A percentile compares a stretch with the other conserved stretches of the same genome.
phyloP scores from a whole-genome alignment of 2,113 vertebrate genomes.

The Fukomys damarensis region DNA sequence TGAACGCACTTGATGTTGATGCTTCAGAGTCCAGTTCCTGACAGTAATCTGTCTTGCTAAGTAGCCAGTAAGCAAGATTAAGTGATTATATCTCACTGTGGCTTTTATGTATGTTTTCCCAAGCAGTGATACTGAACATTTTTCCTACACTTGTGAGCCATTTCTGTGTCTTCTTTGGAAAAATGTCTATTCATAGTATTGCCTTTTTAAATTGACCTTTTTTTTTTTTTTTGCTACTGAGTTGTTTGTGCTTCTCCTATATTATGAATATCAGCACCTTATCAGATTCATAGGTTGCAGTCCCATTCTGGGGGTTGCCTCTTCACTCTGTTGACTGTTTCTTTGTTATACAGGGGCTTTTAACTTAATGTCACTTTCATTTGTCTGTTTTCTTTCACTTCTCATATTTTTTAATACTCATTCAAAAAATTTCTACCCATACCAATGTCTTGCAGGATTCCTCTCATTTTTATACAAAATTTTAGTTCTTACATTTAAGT shows the following conservation, averaged over 20 bases:
- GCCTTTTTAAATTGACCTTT: not conserved
- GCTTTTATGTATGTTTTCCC: not conserved
- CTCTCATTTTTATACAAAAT: not conserved
- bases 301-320: not conserved
- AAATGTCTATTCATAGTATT: not conserved
- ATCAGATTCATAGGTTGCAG: not conserved
- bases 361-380: not conserved
- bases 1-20: not conserved
- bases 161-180: not conserved
- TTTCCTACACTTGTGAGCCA: not conserved
- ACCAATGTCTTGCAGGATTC: too few relatives aligned
- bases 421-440: not conserved
- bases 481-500: not conserved
- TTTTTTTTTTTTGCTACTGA: not conserved
- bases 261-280: not conserved
- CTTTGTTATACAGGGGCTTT: not conserved
- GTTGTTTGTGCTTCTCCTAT: not conserved
- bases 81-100: not conserved
- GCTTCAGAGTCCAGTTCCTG: not conserved
- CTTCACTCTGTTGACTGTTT: not conserved
- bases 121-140: not conserved
- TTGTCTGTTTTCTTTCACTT: not conserved
- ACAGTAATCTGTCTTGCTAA: not conserved
- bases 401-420: not conserved
- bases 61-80: not conserved